A percentile compares a stretch with the other conserved stretches of the same genome.
Evolutionary conservation across 2,888 invertebrate species (phyloP).

Genomic region (Rhamphomyia laevipes): DNA sequence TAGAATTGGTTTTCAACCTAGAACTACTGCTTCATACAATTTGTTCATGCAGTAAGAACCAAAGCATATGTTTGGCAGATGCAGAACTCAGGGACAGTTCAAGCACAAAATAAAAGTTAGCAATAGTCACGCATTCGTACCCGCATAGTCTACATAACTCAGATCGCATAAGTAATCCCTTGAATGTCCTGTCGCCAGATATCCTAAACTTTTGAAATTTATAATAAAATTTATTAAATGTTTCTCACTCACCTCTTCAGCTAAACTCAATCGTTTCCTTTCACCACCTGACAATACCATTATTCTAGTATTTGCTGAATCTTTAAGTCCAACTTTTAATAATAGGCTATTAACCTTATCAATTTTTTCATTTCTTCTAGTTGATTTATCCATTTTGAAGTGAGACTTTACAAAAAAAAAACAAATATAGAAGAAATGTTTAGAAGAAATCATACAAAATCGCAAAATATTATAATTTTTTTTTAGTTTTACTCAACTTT

Average conservation of each 20-base stretch:
- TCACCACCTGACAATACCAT: constrained; percentile 82
- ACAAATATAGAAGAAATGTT: background rate
- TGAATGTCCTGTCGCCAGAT: no score
- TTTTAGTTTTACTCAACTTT: background rate
- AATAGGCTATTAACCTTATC: constrained; percentile 30
- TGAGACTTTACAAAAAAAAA: constrained; percentile 46
- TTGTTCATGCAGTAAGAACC: no score
- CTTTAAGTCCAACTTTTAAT: constrained; percentile 55
- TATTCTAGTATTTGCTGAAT: constrained; percentile 58
- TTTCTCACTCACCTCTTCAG: constrained; percentile 62
- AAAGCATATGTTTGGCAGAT: no score
- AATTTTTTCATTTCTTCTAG: constrained; percentile 33
- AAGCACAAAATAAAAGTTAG: no score
- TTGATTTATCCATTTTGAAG: constrained; percentile 57
- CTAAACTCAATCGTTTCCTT: constrained; percentile 72
- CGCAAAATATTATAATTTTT: background rate
- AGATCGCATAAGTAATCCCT: no score
- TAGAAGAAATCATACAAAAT: background rate
- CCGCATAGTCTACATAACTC: background rate
- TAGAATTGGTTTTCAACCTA: no score
- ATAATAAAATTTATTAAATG: no score
- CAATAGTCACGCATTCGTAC: background rate
- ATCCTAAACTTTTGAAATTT: no score
- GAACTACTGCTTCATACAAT: no score
- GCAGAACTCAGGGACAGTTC: no score